phyloP scores from a whole-genome alignment of 2,888 invertebrate species.

The Epinotia bilunana region DNA sequence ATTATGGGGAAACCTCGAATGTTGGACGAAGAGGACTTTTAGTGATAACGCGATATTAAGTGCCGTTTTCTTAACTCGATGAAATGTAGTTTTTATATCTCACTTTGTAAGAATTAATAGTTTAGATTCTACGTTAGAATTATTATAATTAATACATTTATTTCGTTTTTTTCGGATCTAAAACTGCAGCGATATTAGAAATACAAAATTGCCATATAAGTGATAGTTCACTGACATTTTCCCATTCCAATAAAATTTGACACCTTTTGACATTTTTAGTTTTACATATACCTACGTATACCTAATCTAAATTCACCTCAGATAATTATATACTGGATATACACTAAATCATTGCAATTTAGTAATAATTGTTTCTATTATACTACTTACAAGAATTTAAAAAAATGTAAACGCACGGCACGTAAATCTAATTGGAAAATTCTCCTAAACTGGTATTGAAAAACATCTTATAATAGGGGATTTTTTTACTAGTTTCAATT shows the following conservation, averaged over 20 bases:
- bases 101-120: conserved; percentile 58
- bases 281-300: background rate
- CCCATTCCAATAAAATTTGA: conserved; percentile 31
- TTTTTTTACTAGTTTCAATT: no score
- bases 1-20: background rate
- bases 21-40: background rate
- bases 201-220: conserved; percentile 20
- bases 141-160: conserved; percentile 2
- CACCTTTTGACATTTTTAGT: background rate
- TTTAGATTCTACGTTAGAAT: conserved; percentile 44
- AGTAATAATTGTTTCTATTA: no score
- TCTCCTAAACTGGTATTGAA: no score
- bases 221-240: conserved; percentile 28
- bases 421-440: no score
- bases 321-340: no score
- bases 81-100: conserved; percentile 61
- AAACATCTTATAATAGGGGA: no score
- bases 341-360: no score
- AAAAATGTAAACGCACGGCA: no score
- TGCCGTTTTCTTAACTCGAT: conserved; percentile 41
- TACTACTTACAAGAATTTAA: no score
- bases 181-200: background rate
- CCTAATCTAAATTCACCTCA: no score
- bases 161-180: background rate
- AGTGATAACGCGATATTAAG: conserved; percentile 6